Percentiles rank a stretch among this genome's conserved stretches.
These are phyloP conservation scores for Solenopsis invicta DNA, from an alignment of 1,140 invertebrate genomes.

Conservation along the genomic window DNA sequence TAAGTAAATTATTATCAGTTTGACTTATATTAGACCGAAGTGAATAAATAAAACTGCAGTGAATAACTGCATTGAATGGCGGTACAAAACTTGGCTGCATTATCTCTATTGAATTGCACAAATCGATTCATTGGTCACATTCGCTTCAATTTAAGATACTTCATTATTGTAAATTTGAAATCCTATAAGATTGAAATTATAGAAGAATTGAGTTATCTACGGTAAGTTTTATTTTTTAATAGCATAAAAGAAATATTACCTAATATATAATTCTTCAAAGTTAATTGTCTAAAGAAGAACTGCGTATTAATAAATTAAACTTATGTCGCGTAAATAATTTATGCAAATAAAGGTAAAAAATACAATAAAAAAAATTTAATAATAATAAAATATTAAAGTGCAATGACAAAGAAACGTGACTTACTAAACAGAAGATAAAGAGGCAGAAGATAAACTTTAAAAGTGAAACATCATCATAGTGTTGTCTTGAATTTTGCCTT, in stretches of 20 bases:
- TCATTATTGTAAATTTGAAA: slow-evolving; percentile 14
- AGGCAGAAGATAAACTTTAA: too few relatives aligned
- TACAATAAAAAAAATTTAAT: background rate
- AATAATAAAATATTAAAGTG: too few relatives aligned
- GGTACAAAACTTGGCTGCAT: slow-evolving; percentile 13
- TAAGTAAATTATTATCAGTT: slow-evolving; percentile 57
- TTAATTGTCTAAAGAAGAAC: too few relatives aligned
- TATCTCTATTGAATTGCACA: background rate
- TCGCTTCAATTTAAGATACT: background rate
- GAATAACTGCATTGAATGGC: slow-evolving; percentile 31
- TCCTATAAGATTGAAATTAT: background rate
- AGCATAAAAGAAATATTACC: too few relatives aligned
- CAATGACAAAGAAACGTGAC: too few relatives aligned
- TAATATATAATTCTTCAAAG: too few relatives aligned
- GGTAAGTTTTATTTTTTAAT: too few relatives aligned
- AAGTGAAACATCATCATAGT: too few relatives aligned
- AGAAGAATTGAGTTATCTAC: background rate
- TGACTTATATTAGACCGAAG: slow-evolving; percentile 35
- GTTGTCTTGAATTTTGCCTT: too few relatives aligned
- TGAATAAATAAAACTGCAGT: slow-evolving; percentile 44
- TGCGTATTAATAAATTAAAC: background rate
- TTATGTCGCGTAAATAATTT: background rate
- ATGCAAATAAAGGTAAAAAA: background rate
- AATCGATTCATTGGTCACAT: slow-evolving; percentile 28
- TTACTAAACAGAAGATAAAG: too few relatives aligned